Evolutionary conservation across 2,797 vertebrate genomes (phyloP).

Genomic region (Myiothlypis chrysogaster): DNA sequence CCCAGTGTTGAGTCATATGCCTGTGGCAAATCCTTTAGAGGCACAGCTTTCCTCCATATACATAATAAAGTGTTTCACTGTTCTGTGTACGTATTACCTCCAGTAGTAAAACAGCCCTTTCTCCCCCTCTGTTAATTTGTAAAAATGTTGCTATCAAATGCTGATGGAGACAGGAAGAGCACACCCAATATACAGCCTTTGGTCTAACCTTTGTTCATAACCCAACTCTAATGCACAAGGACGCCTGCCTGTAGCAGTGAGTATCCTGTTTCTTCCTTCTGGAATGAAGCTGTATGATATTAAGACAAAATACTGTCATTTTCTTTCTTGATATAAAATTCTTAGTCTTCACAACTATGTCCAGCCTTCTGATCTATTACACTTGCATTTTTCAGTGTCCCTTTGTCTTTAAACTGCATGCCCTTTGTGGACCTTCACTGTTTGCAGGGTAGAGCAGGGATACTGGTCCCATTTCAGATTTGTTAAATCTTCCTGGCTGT

Average conservation of each 20-base stretch:
- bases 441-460: background rate
- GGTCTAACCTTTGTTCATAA: background rate
- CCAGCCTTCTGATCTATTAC: background rate
- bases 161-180: background rate
- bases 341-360: background rate
- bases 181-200: background rate
- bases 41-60: background rate
- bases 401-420: background rate
- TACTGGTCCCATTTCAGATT: background rate
- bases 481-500: background rate
- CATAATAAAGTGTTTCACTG: background rate
- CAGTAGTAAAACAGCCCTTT: background rate
- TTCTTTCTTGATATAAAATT: background rate
- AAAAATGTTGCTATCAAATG: background rate
- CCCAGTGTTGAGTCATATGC: rapidly evolving
- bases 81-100: background rate
- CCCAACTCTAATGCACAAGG: background rate
- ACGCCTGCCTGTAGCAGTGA: background rate
- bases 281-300: background rate
- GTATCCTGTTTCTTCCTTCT: background rate
- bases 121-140: rapidly evolving
- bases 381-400: background rate
- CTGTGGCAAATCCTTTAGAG: background rate
- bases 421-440: background rate
- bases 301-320: background rate